Evolutionary conservation across 2,113 vertebrate genomes (phyloP).

Genomic region (Coreoperca whiteheadi): DNA sequence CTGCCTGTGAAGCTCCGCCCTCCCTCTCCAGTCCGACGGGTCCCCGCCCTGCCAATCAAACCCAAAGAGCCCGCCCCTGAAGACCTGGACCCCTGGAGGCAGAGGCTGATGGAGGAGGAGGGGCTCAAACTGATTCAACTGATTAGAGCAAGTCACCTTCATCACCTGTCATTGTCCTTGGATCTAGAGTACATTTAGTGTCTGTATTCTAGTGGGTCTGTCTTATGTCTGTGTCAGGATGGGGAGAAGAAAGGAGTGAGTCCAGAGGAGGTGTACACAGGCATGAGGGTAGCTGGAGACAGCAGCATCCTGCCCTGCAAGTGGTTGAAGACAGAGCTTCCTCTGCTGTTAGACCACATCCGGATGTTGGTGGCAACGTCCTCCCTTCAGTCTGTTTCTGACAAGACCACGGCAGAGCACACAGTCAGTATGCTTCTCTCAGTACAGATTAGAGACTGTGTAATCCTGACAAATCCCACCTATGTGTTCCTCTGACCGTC

Average conservation of each 20-base stretch:
- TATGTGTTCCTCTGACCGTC: neutral
- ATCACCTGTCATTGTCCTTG: neutral
- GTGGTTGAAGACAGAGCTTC: conserved; percentile 89
- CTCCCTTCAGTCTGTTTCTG: conserved; percentile 27
- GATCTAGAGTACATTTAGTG: neutral
- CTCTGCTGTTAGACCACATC: conserved; percentile 87
- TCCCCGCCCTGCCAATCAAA: conserved; percentile 68
- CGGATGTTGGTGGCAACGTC: conserved; percentile 80
- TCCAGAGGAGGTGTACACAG: conserved; percentile 86
- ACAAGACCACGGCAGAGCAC: conserved; percentile 4
- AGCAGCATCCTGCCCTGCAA: conserved; percentile 81
- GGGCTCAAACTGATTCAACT: conserved; percentile 87
- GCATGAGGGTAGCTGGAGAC: conserved; percentile 83
- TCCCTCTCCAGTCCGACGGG: conserved; percentile 73
- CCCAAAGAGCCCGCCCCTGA: conserved; percentile 66
- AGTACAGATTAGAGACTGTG: neutral
- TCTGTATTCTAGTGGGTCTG: neutral
- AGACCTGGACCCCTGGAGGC: conserved; percentile 83
- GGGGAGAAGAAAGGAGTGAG: conserved; percentile 77
- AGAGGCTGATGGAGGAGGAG: conserved; percentile 88
- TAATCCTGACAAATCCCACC: neutral
- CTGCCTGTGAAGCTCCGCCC: conserved; percentile 72
- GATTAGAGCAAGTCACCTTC: conserved; percentile 82
- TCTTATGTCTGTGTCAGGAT: conserved; percentile 46
- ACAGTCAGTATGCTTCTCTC: conserved; percentile 47